phyloP scores from a whole-genome alignment of 2,113 vertebrate genomes.

The Turdus rufiventris region DNA sequence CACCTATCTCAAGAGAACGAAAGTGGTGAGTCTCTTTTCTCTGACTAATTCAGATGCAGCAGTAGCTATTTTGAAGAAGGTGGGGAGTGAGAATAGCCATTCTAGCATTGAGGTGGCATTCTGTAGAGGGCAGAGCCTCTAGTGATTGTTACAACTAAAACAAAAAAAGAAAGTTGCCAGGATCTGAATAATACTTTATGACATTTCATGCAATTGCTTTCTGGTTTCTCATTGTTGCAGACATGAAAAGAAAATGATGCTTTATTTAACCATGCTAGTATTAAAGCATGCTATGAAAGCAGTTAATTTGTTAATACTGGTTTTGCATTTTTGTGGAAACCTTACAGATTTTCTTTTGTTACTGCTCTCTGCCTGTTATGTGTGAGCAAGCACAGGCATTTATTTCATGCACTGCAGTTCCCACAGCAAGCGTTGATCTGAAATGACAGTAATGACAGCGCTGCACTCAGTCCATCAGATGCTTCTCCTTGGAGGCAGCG shows the following conservation, averaged over 20 bases:
- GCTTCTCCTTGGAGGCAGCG: neutral
- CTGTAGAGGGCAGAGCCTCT: neutral
- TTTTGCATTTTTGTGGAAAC: neutral
- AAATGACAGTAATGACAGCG: neutral
- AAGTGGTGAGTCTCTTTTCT: conserved; percentile 76
- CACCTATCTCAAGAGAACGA: conserved; percentile 74
- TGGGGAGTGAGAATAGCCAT: neutral
- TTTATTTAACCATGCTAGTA: neutral
- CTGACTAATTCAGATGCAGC: neutral
- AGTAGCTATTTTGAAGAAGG: neutral
- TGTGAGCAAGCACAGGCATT: neutral
- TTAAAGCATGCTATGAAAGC: neutral
- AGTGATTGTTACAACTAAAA: neutral
- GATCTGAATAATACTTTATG: neutral
- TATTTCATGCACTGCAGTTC: neutral
- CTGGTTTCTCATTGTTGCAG: neutral
- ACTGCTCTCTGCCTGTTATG: neutral
- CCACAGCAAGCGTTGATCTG: neutral
- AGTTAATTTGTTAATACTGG: neutral
- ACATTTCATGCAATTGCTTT: neutral
- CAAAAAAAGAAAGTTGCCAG: neutral
- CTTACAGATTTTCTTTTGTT: neutral
- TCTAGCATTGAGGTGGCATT: neutral
- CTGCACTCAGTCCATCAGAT: neutral
- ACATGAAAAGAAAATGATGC: neutral